These are phyloP conservation scores for Neosalanx taihuensis DNA, from an alignment of 2,797 vertebrate species.

Conservation along the genomic window DNA sequence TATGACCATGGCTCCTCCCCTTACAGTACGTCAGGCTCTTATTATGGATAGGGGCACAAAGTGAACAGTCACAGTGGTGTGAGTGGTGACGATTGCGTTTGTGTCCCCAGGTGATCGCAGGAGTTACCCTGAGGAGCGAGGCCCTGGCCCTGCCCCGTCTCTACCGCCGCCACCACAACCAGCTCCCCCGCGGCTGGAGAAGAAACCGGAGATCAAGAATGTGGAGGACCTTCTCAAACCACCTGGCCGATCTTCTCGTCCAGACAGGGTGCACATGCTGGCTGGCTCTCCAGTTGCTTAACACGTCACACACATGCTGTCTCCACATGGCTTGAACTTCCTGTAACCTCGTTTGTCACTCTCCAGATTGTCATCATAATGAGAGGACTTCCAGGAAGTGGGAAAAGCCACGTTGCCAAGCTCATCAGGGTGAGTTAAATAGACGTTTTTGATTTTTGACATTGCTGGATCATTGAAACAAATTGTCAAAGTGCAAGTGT, in stretches of 20 bases:
- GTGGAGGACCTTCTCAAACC: constrained; percentile 95
- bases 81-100: constrained; percentile 21
- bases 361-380: constrained; percentile 96
- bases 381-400: constrained; percentile 96
- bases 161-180: constrained; percentile 75
- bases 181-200: constrained; percentile 83
- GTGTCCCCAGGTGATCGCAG: constrained; percentile 81
- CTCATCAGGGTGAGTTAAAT: constrained; percentile 87
- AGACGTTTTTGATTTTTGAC: neutral
- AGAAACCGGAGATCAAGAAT: constrained; percentile 96
- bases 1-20: constrained; percentile 81
- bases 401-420: constrained; percentile 97
- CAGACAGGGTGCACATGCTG: constrained; percentile 81
- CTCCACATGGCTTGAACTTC: neutral
- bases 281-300: neutral
- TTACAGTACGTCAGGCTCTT: constrained; percentile 76
- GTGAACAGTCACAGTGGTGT: neutral
- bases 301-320: neutral
- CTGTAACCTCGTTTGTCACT: constrained; percentile 13
- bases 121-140: constrained; percentile 86
- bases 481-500: too few species aligned
- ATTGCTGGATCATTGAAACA: too few species aligned
- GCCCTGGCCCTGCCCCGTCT: constrained; percentile 73
- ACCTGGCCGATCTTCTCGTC: constrained; percentile 87
- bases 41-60: neutral